A percentile compares a stretch with the other conserved stretches of the same genome.
Evolutionary conservation across 2,113 vertebrate species (phyloP).

Genomic region (Cinclus cinclus): DNA sequence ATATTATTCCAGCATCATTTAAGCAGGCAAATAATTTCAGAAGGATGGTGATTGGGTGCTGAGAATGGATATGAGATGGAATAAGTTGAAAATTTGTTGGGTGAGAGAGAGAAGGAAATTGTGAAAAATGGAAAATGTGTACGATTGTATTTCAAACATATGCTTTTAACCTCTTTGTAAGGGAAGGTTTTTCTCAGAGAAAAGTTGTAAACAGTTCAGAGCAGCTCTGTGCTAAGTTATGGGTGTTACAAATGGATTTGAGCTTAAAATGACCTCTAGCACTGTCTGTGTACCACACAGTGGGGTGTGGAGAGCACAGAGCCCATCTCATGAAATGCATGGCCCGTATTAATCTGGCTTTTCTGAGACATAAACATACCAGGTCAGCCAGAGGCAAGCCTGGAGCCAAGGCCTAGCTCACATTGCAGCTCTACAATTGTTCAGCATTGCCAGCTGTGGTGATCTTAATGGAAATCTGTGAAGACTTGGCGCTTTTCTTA

Average conservation of each 20-base stretch:
- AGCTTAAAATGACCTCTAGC: background rate
- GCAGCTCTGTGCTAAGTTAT: background rate
- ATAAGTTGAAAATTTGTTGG: background rate
- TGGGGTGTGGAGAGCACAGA: background rate
- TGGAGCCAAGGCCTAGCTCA: background rate
- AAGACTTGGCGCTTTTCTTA: background rate
- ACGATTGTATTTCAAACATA: background rate
- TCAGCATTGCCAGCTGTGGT: background rate
- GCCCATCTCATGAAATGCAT: background rate
- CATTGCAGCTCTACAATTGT: background rate
- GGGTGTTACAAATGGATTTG: background rate
- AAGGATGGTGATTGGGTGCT: background rate
- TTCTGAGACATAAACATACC: background rate
- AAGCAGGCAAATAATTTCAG: background rate
- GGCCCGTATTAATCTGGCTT: background rate
- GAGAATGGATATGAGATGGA: background rate
- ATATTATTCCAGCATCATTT: background rate
- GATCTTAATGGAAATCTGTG: background rate
- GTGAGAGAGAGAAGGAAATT: background rate
- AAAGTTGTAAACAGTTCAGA: background rate
- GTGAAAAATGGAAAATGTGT: background rate
- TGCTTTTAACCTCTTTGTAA: background rate
- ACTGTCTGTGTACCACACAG: accelerated
- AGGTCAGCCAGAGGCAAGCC: background rate
- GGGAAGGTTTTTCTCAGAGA: background rate